Conservation (phyloP, 1,140 invertebrate species). For the Drosophila ogumai region DNA sequence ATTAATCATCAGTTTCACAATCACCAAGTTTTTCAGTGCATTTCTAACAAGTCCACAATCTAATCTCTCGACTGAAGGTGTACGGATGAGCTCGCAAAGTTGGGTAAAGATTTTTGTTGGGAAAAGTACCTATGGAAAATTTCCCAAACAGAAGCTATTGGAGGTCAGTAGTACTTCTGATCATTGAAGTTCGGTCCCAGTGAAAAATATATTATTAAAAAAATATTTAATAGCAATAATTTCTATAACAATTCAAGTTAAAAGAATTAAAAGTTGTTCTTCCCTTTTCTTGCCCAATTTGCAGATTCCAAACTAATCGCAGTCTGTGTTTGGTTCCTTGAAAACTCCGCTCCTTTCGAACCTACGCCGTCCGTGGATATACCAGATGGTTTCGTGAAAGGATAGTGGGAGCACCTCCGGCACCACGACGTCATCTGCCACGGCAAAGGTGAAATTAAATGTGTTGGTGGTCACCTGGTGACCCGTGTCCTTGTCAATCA, state of each 20-base stretch:
- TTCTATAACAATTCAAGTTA: neutral
- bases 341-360: constrained; percentile 82
- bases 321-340: neutral
- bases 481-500: constrained; percentile 87
- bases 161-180: neutral
- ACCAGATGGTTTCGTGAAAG: constrained; percentile 91
- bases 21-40: neutral
- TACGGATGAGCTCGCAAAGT: neutral
- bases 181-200: neutral
- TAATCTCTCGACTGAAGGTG: neutral
- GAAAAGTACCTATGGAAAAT: neutral
- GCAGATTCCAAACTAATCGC: neutral
- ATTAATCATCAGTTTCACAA: too few relatives aligned
- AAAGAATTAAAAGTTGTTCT: neutral
- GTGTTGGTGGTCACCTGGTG: constrained; percentile 89
- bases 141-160: neutral
- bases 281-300: neutral
- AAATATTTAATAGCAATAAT: too few relatives aligned
- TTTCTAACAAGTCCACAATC: neutral
- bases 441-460: constrained; percentile 91
- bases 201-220: too few relatives aligned
- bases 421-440: constrained; percentile 84
- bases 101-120: neutral
- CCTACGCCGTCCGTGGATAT: constrained; percentile 89
- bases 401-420: constrained; percentile 88